Base-by-base conservation (phyloP, 2,888 invertebrate species). In the Copidosoma aretas region DNA sequence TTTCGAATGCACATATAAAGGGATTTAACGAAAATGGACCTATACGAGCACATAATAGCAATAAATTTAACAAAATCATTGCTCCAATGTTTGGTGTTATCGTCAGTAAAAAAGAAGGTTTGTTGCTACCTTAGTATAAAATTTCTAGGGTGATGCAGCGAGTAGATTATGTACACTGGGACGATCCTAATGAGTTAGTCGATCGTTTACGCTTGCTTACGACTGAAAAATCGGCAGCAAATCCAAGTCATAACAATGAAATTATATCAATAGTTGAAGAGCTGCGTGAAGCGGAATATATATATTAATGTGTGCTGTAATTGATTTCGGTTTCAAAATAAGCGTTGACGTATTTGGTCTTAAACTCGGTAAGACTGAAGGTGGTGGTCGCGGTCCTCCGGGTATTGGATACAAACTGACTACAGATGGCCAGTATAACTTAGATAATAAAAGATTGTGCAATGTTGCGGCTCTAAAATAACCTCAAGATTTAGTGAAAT, bases 241-340 rank as follows among this genome's bases (percentile, higher is more conserved):
- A 54, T 24, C 15, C 19, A 81, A 54, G 22, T 22, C 54, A 54
- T 22, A 1, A 43, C 10, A 46, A 82, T 1, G 64, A 67, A 22
- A 64, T 59, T 46, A 10, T 22, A n/a, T 59, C 59, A 10, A 59
- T 46, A 12, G 15, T 59, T 12, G 59, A 59, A 39, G 59, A 59
- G 17, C 59, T 59, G 15, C 21, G n/a, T 10, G 59, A 59, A 46
- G 46, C 46, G 12, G 46, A 1, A 2, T 46, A 46, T 59, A 46
- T 59, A 59, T 59, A n/a, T 24, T 60, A 14, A 24, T 21, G 12
- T 59, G 43, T 1, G 8, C 24, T 21, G 21, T 10, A n/a, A 21
- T 43, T 15, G 0, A 3, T 14, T 19, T 32, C 32, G 8, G 32
- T 32, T 5, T 32, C 32, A 32, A 3, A 32, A 32, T 32, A 8